Base-by-base conservation (phyloP, 2,888 invertebrate genomes). In the Drosophila diplacantha region DNA sequence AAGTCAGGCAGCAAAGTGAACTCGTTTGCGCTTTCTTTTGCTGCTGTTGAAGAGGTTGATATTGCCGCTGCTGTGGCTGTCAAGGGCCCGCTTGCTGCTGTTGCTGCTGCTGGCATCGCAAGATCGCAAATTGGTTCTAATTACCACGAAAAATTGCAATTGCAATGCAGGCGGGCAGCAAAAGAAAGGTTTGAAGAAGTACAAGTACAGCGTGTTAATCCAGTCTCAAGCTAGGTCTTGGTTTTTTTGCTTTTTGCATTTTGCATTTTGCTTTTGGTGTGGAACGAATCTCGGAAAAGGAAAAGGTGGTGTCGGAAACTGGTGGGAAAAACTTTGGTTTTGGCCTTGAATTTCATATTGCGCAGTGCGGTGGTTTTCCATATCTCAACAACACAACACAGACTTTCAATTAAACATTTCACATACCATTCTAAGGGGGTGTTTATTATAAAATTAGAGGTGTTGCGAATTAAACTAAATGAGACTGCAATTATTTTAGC, bases 131-230 rank as follows among this genome's bases (percentile, higher is more conserved):
- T 47, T 60, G 69, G 59, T 46, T 69, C 71, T 75, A 74, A 61
- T 66, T 43, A 65, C 63, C 37, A 38, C 44, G 49, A 50, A 50
- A 59, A 56, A 51, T 43, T 57, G 51, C 51, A 60, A 59, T 71
- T 69, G 56, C 69, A 72, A 54, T 47, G 58, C 67, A 61, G 68
- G 62, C 73, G 63, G 73, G 85, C 85, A 85, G 85, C 85, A 82
- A 81, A 77, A 85, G 84, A 75, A 77, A 79, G 74, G 76, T 81
- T 85, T 85, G 77, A 78, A 80, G 74, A 86, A 85, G 81, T 71
- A 65, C 63, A 61, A 63, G 54, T 80, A 85, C 81, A 86, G 76
- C 81, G 79, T 81, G 83, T 85, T 85, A 85, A 83, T 84, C 85
- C 85, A 85, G 75, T 72, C 72, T 77, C 60, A 71, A 69, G 71